phyloP scores from a whole-genome alignment of 2,113 vertebrate species.

The Labeo rohita region DNA sequence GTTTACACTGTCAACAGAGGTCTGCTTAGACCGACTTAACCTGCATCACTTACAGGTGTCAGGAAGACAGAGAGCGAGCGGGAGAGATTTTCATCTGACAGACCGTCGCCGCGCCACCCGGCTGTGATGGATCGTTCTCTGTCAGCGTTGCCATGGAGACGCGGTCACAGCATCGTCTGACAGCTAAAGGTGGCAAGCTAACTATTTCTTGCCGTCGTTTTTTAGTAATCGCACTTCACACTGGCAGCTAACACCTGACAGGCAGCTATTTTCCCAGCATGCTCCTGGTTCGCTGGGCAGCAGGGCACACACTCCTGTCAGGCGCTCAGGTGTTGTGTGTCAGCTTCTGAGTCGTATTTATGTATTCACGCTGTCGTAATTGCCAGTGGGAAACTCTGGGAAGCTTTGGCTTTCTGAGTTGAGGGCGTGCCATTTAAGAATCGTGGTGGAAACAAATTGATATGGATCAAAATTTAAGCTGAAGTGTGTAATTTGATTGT shows the following conservation, averaged over 20 bases:
- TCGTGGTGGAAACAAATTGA: not conserved
- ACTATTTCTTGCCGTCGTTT: conserved; percentile 33
- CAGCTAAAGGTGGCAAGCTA: conserved; percentile 24
- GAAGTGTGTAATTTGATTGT: not conserved
- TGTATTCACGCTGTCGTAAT: not conserved
- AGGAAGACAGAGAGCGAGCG: not conserved
- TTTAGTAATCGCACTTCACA: conserved; percentile 13
- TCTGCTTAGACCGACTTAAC: conserved; percentile 44
- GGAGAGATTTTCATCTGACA: conserved; percentile 37
- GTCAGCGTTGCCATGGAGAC: conserved; percentile 40
- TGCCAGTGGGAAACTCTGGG: not conserved
- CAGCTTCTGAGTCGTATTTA: not conserved
- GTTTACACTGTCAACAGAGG: conserved; percentile 46
- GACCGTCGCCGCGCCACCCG: not conserved
- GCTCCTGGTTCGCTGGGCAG: not conserved
- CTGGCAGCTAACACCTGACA: conserved; percentile 41
- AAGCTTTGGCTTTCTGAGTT: not conserved
- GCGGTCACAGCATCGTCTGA: conserved; percentile 31
- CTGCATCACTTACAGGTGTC: conserved; percentile 34
- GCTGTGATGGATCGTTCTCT: conserved; percentile 44
- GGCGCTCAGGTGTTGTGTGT: not conserved
- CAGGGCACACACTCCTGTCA: conserved; percentile 12
- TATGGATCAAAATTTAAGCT: not conserved
- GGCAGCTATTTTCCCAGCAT: conserved; percentile 17
- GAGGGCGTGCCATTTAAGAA: not conserved